phyloP scores from a whole-genome alignment of 2,888 invertebrate genomes.

The Leptinotarsa haldemani region DNA sequence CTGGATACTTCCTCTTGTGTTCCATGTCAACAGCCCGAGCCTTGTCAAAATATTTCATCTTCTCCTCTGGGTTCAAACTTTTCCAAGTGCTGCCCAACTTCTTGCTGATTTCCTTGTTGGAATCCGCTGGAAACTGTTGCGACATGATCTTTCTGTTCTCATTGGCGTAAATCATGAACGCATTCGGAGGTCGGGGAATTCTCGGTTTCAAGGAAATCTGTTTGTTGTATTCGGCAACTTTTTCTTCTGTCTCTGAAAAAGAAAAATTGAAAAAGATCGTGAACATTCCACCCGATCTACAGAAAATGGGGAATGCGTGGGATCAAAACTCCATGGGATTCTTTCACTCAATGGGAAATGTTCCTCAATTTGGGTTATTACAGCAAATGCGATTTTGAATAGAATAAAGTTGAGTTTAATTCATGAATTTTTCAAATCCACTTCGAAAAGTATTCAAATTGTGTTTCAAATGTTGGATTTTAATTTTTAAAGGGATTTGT shows the following conservation, averaged over 20 bases:
- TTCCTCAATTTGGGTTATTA: too few relatives aligned
- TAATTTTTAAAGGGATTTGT: too few relatives aligned
- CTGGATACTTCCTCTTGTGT: conserved; percentile 73
- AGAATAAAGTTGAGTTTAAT: too few relatives aligned
- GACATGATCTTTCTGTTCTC: conserved; percentile 72
- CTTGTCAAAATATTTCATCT: conserved; percentile 69
- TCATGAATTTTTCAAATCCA: too few relatives aligned
- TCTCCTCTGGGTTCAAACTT: conserved; percentile 67
- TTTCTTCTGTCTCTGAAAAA: conserved; percentile 17
- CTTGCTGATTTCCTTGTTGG: conserved; percentile 73
- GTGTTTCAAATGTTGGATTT: too few relatives aligned
- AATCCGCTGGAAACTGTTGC: conserved; percentile 69
- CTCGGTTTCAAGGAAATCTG: conserved; percentile 53
- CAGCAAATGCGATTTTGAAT: too few relatives aligned
- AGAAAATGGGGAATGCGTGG: too few relatives aligned
- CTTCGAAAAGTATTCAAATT: too few relatives aligned
- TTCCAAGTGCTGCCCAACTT: conserved; percentile 72
- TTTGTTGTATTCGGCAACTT: conserved; percentile 11
- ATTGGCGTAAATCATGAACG: conserved; percentile 75
- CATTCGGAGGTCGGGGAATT: conserved; percentile 73
- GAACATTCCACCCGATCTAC: too few relatives aligned
- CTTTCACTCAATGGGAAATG: too few relatives aligned
- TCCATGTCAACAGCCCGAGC: conserved; percentile 71
- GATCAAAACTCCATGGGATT: too few relatives aligned
- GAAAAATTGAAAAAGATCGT: neutral